Evolutionary conservation across 1,140 invertebrate species (phyloP), one percentile per base, ranked within the genome.

Genomic region (Chrysopa pallens): DNA sequence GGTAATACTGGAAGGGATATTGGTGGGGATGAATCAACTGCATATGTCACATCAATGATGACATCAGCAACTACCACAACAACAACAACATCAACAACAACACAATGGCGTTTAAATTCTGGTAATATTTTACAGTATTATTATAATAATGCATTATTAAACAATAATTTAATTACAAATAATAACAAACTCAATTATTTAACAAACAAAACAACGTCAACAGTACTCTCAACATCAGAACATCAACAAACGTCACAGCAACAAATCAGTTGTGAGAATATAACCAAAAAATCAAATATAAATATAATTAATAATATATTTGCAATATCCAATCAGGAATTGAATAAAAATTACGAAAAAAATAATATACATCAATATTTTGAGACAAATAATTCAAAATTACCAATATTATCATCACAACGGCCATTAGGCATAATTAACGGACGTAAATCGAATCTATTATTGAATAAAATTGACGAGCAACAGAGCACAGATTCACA

Each of bases 371-470:
- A 49, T 61, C 57, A 2, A 48, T 52, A 0, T 44, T 58, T 9
- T 55, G 55, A 0, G 42, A 58, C 5, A 47, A 56, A 6, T 51
- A 52, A 11, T 49, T 51, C 9, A 44, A 53, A 29, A 40, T 42
- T 40, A 46, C 66, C 49, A 51, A 66, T 56, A 53, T 67, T 65
- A 41, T 67, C 67, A 15, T 66, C 67, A 43, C 67, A 66, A 50
- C 59, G 67, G 0, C 67, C 67, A 0, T 46, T 60, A 31, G 46
- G 56, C 44, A 50, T 68, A n/a, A 61, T 55, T 1, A 56, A 45
- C 37, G 28, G 58, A 9, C 53, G 57, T 6, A 56, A 59, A 45
- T 54, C 55, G 43, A 45, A 54, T 15, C 40, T 49, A 36, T 52
- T 58, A 40, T 55, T 58, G 40, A 50, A 48, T 33, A 52, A 50